Conservation (phyloP, 2,888 invertebrate species). For the Capitulum mitella region DNA sequence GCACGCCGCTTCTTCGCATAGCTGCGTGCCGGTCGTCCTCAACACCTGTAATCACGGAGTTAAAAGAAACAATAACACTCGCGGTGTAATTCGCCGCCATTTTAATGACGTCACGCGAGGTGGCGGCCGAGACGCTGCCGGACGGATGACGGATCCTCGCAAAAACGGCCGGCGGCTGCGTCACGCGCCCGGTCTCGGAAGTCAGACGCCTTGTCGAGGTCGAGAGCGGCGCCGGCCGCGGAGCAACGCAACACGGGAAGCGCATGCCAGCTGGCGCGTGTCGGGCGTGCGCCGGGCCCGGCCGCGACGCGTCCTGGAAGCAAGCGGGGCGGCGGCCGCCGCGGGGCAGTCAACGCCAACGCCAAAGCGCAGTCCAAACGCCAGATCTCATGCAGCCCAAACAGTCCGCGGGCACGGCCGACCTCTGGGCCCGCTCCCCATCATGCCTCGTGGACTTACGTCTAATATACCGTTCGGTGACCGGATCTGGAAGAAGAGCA, state of each 20-base stretch:
- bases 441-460: conserved; percentile 2
- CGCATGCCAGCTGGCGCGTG: background rate
- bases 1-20: background rate
- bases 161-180: conserved; percentile 1
- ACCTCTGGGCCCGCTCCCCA: background rate
- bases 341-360: no score
- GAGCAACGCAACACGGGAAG: conserved; percentile 18
- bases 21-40: background rate
- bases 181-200: background rate
- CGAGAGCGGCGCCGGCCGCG: background rate
- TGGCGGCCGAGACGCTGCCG: background rate
- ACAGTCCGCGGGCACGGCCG: background rate
- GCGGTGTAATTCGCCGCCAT: background rate
- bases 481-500: conserved; percentile 4
- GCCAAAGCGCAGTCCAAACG: background rate
- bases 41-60: background rate
- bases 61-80: background rate
- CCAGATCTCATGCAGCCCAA: background rate
- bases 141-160: background rate
- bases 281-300: no score
- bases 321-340: no score
- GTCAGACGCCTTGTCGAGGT: background rate
- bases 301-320: no score
- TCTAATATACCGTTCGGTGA: background rate
- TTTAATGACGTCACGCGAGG: conserved; percentile 14